A percentile compares a stretch with the other conserved stretches of the same genome.
Conservation (phyloP, 2,797 vertebrate species). For the Eidolon dupreanum region DNA sequence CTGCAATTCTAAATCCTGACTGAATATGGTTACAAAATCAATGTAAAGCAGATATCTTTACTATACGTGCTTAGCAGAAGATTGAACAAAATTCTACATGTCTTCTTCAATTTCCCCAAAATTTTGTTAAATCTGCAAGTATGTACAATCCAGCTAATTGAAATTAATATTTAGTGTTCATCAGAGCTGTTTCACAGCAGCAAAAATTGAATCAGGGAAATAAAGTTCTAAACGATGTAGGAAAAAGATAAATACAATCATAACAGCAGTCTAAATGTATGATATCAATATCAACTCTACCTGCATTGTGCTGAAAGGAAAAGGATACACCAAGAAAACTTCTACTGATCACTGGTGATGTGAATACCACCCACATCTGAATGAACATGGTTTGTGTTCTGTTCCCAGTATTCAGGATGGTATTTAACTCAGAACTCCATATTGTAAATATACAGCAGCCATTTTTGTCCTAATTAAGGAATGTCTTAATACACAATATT, state of each 20-base stretch:
- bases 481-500: constrained; percentile 96
- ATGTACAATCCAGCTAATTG: constrained; percentile 95
- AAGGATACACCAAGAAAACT: constrained; percentile 82
- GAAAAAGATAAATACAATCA: constrained; percentile 89
- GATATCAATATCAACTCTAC: constrained; percentile 92
- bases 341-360: constrained; percentile 81
- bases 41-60: constrained; percentile 92
- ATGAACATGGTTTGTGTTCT: constrained; percentile 87
- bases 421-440: constrained; percentile 87
- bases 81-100: constrained; percentile 86
- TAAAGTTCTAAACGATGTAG: constrained; percentile 85
- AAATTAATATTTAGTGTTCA: constrained; percentile 96
- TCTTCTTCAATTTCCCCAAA: constrained; percentile 89
- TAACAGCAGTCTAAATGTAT: constrained; percentile 93
- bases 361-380: constrained; percentile 86
- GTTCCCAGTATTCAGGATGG: constrained; percentile 89
- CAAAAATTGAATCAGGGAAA: constrained; percentile 88
- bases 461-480: constrained; percentile 97
- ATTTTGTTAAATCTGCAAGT: constrained; percentile 92
- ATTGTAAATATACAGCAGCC: constrained; percentile 96
- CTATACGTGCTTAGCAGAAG: constrained; percentile 91
- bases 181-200: constrained; percentile 93
- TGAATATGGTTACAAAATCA: constrained; percentile 88
- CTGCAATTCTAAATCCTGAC: constrained; percentile 93
- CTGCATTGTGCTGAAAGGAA: constrained; percentile 90